Evolutionary conservation across 1,140 invertebrate species (phyloP), one percentile per base, ranked within the genome.

Genomic region (Drosophila prosaltans): DNA sequence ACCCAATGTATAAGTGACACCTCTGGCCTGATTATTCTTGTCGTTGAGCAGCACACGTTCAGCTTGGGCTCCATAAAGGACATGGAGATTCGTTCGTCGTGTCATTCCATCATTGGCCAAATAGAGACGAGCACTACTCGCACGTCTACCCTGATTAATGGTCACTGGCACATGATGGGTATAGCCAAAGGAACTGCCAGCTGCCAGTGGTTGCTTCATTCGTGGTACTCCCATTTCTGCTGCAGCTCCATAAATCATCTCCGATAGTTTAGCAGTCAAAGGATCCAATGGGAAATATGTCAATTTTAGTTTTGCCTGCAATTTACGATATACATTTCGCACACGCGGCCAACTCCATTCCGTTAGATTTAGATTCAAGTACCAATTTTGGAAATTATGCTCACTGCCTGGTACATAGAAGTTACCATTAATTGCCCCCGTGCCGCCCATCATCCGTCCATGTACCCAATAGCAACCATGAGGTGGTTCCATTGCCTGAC

Each of bases 361-460:
- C 11, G 84, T 69, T 55, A 93, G 92, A 4, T 93, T 93, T 91
- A 91, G 80, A 28, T 93, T 93, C 48, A 94, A 94, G 8, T 71
- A 57, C 96, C 97, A 97, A 54, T 85, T 80, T 58, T 94, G 91
- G 65, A 93, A 95, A 75, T 94, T 94, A 21, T 73, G 68, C 1
- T 93, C 93, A 91, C 96, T 95, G 1, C 96, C 96, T 40, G 96
- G 92, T 0, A 95, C 93, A 82, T 96, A 96, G 36, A 96, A 94
- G 94, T 96, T 96, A n/a, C 94, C 95, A 90, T 96, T 96, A 4
- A 96, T 85, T 7, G 94, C 94, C 10, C 94, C 95, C 2, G 94
- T 94, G 21, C 96, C 96, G 21, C 96, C 96, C 65, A 95, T 80
- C 60, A 95, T 94, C 77, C 94, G 94, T 0, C 94, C 95, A 55